A percentile compares a stretch with the other conserved stretches of the same genome.
phyloP scores from a whole-genome alignment of 2,888 invertebrate species.

The Rhogogaster chlorosoma region DNA sequence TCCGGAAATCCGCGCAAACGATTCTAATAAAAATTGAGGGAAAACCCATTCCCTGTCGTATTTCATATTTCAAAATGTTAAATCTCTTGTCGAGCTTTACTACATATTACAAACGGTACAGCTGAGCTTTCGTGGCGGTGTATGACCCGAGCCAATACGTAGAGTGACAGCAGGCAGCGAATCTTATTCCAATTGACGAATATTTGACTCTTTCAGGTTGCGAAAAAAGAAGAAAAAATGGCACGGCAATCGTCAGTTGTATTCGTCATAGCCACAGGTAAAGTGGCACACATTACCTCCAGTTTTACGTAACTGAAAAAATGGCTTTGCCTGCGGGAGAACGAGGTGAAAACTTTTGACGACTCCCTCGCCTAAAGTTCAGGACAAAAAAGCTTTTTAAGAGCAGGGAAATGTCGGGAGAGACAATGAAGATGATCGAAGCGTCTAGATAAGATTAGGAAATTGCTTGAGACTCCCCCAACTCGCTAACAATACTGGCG shows the following conservation, averaged over 20 bases:
- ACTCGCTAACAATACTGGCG: constrained; percentile 33
- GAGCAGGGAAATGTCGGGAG: neutral
- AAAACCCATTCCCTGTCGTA: constrained; percentile 1
- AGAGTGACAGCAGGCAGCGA: neutral
- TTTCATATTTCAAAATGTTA: neutral
- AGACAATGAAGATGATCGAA: constrained; percentile 39
- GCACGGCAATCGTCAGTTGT: neutral
- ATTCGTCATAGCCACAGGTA: neutral
- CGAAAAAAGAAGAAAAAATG: neutral
- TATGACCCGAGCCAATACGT: neutral
- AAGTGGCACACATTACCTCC: neutral
- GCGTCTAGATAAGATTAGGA: constrained; percentile 38
- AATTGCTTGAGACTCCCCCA: constrained; percentile 33
- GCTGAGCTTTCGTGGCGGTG: neutral
- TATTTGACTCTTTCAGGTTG: neutral
- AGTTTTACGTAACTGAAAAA: neutral
- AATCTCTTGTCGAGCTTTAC: neutral
- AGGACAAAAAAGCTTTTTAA: neutral
- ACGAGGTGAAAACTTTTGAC: neutral
- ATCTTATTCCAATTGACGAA: neutral
- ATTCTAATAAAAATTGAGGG: neutral
- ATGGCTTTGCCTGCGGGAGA: neutral
- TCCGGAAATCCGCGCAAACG: neutral
- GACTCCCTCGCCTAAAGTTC: neutral
- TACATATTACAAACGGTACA: neutral